A percentile compares a stretch with the other conserved stretches of the same genome.
Conservation (phyloP, 2,113 vertebrate genomes). For the Sisor rabdophorus region DNA sequence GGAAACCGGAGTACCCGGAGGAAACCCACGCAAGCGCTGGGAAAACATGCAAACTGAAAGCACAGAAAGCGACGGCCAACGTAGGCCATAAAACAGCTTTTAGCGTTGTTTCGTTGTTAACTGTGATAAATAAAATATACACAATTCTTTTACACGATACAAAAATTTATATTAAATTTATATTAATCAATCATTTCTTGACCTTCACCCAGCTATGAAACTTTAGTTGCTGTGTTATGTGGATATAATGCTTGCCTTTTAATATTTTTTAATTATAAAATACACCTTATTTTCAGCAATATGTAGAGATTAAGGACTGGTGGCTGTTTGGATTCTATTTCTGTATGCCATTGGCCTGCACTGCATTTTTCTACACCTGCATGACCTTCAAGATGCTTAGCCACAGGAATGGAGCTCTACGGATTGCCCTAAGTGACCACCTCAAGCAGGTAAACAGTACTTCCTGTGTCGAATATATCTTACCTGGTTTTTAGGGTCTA, state of each 20-base stretch:
- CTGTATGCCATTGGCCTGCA: constrained; percentile 86
- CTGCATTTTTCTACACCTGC: constrained; percentile 88
- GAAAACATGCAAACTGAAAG: no score
- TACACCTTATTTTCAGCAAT: constrained; percentile 71
- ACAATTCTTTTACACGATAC: no score
- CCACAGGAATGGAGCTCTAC: constrained; percentile 87
- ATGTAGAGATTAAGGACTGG: constrained; percentile 85
- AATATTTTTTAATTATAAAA: not conserved
- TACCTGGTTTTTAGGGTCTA: not conserved
- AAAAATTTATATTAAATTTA: no score
- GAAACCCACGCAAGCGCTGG: no score
- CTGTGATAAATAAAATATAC: not conserved
- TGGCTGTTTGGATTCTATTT: constrained; percentile 98
- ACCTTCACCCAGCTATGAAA: not conserved
- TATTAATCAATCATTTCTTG: not conserved
- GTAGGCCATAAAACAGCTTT: constrained; percentile 13
- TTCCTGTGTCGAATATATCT: not conserved
- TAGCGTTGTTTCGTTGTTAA: not conserved
- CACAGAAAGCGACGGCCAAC: no score
- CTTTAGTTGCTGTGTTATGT: not conserved
- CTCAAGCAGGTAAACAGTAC: constrained; percentile 78
- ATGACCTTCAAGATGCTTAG: constrained; percentile 97
- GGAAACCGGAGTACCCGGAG: no score
- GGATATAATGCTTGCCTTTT: not conserved
- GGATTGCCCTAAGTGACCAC: constrained; percentile 93